A percentile compares a stretch with the other conserved stretches of the same genome.
Evolutionary conservation across 2,113 vertebrate genomes (phyloP).

Genomic region (Misgurnus mizolepis): DNA sequence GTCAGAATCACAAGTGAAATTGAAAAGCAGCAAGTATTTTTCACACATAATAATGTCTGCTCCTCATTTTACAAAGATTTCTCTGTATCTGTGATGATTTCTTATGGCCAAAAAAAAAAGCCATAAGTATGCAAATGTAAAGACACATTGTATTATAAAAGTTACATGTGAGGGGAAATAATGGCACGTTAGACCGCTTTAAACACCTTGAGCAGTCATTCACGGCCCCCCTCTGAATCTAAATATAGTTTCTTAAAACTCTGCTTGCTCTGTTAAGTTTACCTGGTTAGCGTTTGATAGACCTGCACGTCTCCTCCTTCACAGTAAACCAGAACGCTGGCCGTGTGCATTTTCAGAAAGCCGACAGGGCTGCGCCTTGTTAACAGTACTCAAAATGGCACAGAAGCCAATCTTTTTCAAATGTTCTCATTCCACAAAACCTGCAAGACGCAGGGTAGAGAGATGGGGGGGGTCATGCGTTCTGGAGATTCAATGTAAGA

Average conservation of each 20-base stretch:
- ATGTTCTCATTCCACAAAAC: constrained; percentile 24
- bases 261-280: constrained; percentile 39
- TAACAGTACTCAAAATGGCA: constrained; percentile 20
- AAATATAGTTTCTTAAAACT: background rate
- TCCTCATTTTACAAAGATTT: constrained; percentile 7
- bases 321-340: constrained; percentile 20
- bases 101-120: background rate
- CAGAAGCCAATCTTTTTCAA: constrained; percentile 2
- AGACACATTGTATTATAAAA: background rate
- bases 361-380: constrained; percentile 22
- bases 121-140: constrained; percentile 29
- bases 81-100: background rate
- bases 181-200: constrained; percentile 12
- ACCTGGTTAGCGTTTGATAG: background rate
- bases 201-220: constrained; percentile 27
- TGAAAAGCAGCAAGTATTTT: constrained; percentile 8
- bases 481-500: background rate
- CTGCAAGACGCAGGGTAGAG: background rate
- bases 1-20: constrained; percentile 1
- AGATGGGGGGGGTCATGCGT: background rate
- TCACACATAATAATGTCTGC: background rate
- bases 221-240: background rate
- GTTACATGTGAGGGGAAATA: constrained; percentile 2
- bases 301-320: background rate
- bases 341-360: constrained; percentile 2